Percentiles rank a stretch among this genome's conserved stretches.
These are phyloP conservation scores for Mustela lutreola DNA, from an alignment of 2,113 vertebrate genomes.

Conservation along the genomic window DNA sequence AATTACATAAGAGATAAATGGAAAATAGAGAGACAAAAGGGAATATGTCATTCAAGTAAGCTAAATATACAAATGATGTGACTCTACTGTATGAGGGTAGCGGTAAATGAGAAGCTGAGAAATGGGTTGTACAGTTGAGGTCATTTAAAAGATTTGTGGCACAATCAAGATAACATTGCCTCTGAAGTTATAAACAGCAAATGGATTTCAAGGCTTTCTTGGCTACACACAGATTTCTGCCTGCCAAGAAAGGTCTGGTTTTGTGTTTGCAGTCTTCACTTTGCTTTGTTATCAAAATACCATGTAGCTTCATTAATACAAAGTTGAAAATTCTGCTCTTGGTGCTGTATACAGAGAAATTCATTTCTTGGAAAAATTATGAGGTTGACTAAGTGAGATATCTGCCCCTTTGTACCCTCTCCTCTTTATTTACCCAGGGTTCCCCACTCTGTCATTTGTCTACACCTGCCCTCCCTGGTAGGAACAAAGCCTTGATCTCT, in stretches of 20 bases:
- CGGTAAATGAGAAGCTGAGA: neutral
- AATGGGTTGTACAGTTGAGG: conserved; percentile 38
- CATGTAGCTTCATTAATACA: conserved; percentile 52
- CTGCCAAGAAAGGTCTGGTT: conserved; percentile 18
- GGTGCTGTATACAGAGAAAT: conserved; percentile 11
- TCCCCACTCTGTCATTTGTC: neutral
- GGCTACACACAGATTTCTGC: conserved; percentile 15
- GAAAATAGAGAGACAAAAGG: conserved; percentile 41
- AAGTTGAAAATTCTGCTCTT: conserved; percentile 48
- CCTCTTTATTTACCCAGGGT: neutral
- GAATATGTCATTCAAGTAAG: conserved; percentile 42
- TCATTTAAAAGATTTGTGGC: conserved; percentile 53
- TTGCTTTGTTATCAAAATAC: conserved; percentile 59
- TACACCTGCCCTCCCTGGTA: neutral
- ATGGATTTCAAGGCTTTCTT: conserved; percentile 14
- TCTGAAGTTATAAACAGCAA: conserved; percentile 36
- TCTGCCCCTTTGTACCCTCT: neutral
- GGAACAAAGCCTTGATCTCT: neutral
- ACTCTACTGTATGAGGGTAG: neutral
- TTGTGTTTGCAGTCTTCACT: conserved; percentile 24
- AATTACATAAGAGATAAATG: conserved; percentile 34
- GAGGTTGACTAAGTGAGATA: neutral
- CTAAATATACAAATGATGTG: conserved; percentile 34
- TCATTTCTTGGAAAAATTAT: conserved; percentile 27
- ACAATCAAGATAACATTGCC: neutral